Evolutionary conservation across 2,888 invertebrate species (phyloP).

Genomic region (Drosophila mulleri): DNA sequence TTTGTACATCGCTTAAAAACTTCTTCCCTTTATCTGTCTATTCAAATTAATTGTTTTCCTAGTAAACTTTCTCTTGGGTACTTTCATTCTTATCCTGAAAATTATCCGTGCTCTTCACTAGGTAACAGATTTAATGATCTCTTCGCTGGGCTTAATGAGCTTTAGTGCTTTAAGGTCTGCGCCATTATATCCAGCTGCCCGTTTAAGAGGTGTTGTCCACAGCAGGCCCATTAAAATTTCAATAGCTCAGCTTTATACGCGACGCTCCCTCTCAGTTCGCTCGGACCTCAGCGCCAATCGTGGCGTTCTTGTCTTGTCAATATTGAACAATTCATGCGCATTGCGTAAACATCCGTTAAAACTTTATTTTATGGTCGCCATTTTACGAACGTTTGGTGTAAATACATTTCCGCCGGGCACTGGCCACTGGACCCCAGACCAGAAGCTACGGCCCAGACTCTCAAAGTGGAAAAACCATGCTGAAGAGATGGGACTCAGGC

Average conservation of each 20-base stretch:
- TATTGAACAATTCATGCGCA: slow-evolving; percentile 80
- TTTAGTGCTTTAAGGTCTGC: slow-evolving; percentile 23
- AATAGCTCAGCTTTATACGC: slow-evolving; percentile 40
- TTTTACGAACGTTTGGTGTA: slow-evolving; percentile 76
- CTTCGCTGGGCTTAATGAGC: slow-evolving; percentile 2
- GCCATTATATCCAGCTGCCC: slow-evolving; percentile 3
- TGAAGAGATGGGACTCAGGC: slow-evolving; percentile 41
- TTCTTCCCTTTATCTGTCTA: no score
- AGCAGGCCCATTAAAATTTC: slow-evolving; percentile 62
- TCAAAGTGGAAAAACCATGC: background rate
- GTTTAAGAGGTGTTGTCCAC: slow-evolving; percentile 22
- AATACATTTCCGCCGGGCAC: slow-evolving; percentile 74
- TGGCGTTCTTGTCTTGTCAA: slow-evolving; percentile 73
- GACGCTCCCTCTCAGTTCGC: background rate
- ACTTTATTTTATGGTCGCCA: slow-evolving; percentile 80
- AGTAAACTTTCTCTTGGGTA: background rate
- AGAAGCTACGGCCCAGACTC: slow-evolving; percentile 16
- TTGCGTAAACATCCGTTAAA: slow-evolving; percentile 79
- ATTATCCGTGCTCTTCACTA: background rate
- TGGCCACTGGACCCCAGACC: slow-evolving; percentile 47
- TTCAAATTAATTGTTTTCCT: no score
- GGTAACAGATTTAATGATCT: slow-evolving; percentile 16
- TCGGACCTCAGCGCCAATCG: slow-evolving; percentile 53
- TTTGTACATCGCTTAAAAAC: no score
- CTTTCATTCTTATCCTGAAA: background rate